phyloP scores from a whole-genome alignment of 2,113 vertebrate species.

The Notothenia coriiceps region DNA sequence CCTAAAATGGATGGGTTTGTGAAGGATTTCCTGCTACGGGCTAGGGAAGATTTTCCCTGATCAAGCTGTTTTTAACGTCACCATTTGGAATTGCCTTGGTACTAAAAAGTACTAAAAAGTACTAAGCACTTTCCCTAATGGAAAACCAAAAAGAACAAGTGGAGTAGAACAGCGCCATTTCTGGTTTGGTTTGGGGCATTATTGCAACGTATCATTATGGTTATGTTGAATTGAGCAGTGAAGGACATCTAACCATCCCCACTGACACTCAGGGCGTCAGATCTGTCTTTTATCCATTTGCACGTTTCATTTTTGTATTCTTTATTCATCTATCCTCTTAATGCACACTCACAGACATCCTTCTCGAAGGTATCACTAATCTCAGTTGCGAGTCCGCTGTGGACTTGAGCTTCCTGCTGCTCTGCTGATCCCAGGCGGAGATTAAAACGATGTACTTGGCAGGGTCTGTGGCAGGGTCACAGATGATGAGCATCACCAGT shows the following conservation, averaged over 20 bases:
- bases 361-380: conserved; percentile 48
- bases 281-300: neutral
- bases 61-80: no score
- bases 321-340: neutral
- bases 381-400: conserved; percentile 15
- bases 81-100: no score
- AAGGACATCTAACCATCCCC: no score
- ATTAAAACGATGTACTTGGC: conserved; percentile 56
- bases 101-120: no score
- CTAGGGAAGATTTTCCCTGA: no score
- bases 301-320: conserved; percentile 5
- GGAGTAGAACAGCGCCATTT: neutral
- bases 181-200: neutral
- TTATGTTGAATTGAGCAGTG: conserved; percentile 16
- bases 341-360: conserved; percentile 24
- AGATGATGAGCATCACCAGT: conserved; percentile 42
- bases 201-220: neutral
- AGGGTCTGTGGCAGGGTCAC: conserved; percentile 28
- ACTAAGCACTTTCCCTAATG: no score
- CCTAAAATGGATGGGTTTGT: no score
- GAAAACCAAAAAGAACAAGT: no score
- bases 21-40: no score
- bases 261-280: neutral
- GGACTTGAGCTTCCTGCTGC: conserved; percentile 39
- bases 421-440: conserved; percentile 47